Percentiles rank a stretch among this genome's conserved stretches.
These are phyloP conservation scores for Columba livia DNA, from an alignment of 2,113 vertebrate species.

Conservation along the genomic window DNA sequence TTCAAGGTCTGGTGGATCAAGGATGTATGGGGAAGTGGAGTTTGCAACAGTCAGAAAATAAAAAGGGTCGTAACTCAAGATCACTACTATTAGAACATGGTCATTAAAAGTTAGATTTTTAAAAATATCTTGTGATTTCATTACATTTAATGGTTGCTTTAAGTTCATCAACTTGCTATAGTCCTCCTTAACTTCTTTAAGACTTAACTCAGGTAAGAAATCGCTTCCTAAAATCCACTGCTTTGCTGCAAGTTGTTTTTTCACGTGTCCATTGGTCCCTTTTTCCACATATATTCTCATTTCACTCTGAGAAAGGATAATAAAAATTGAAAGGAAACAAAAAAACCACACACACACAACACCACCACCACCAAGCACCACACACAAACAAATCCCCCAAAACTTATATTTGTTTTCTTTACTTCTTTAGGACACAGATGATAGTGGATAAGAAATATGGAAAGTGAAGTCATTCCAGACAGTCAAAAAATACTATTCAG, in stretches of 20 bases:
- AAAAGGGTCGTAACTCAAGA: neutral
- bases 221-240: neutral
- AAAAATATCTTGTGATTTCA: neutral
- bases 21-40: neutral
- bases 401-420: neutral
- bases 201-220: neutral
- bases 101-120: neutral
- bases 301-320: neutral
- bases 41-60: neutral
- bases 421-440: neutral
- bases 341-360: neutral
- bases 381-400: neutral
- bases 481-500: neutral
- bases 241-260: neutral
- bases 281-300: neutral
- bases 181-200: neutral
- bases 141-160: neutral
- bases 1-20: neutral
- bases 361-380: too few relatives aligned
- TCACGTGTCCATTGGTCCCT: neutral
- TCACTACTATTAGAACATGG: neutral
- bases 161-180: neutral
- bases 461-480: neutral
- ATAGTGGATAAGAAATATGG: neutral
- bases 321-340: neutral